Conservation (phyloP, 2,797 vertebrate genomes). For the Dendrocincla tyrannina region DNA sequence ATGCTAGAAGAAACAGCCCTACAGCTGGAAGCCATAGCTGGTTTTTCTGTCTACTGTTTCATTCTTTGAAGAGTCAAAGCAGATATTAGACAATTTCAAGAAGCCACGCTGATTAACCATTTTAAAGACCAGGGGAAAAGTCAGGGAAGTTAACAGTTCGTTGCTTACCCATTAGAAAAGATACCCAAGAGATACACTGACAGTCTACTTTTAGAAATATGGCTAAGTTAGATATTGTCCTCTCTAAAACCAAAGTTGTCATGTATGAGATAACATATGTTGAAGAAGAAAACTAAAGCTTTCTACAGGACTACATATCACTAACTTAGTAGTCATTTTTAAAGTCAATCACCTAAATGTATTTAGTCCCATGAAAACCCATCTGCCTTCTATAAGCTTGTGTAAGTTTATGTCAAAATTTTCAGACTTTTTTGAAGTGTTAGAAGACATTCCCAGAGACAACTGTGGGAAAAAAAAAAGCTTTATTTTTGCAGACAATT, state of each 20-base stretch:
- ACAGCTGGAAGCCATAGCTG: neutral
- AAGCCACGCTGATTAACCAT: neutral
- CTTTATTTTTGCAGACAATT: neutral
- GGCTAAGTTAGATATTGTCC: neutral
- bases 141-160: neutral
- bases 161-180: neutral
- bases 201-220: neutral
- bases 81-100: neutral
- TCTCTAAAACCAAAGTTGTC: neutral
- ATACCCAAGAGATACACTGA: neutral
- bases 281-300: neutral
- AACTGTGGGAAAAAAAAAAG: neutral
- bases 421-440: neutral
- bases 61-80: neutral
- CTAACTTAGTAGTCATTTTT: neutral
- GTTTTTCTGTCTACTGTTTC: neutral
- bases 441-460: neutral
- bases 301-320: neutral
- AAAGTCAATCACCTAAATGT: neutral
- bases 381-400: neutral
- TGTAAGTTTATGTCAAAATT: neutral
- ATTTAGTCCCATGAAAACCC: neutral
- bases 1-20: neutral
- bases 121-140: neutral
- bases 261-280: neutral